Base-by-base conservation (phyloP, 1,140 invertebrate genomes). In the Microplitis demolitor region DNA sequence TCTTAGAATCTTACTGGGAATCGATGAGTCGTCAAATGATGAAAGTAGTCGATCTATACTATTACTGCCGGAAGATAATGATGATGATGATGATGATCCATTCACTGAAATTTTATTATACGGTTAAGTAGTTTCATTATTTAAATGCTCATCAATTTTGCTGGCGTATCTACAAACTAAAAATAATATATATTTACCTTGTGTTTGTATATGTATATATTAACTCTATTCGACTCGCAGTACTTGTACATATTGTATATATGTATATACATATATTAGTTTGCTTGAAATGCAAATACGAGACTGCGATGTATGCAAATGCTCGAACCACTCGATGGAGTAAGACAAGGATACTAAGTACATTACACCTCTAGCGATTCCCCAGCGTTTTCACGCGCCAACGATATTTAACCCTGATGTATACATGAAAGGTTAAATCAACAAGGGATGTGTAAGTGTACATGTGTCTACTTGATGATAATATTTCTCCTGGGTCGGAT, bases 321-420 rank as follows among this genome's bases (percentile, higher is more conserved):
- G 63, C 39, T 58, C 8, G 56, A 58, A 16, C 53, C 70, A 72
- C 70, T 72, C 70, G 70, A 64, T 53, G 51, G 60, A 60, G 63
- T 58, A 72, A 54, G 62, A 72, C 61, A 51, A 64, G 53, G 39
- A 50, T 58, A 34, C 50, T 54, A 67, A 11, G 66, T 53, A 67
- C 66, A 72, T 72, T 66, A 66, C 62, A 72, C 70, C 70, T 72
- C 63, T 45, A 72, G 63, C 70, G 63, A 72, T 72, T 66, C 63
- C 62, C 56, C 62, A 58, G 13, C 63, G 70, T 72, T 72, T 72
- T 72, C 70, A 66, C 70, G 70, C 70, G 62, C 70, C 6, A 72
- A 64, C 63, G 70, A 72, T 72, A 72, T 63, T 72, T 72, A 72
- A 72, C 70, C 51, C 70, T 66, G 35, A 66, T 72, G 70, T 72